Evolutionary conservation across 2,113 vertebrate genomes (phyloP), one percentile per base, ranked within the genome.

Genomic region (Microtus pennsylvanicus): DNA sequence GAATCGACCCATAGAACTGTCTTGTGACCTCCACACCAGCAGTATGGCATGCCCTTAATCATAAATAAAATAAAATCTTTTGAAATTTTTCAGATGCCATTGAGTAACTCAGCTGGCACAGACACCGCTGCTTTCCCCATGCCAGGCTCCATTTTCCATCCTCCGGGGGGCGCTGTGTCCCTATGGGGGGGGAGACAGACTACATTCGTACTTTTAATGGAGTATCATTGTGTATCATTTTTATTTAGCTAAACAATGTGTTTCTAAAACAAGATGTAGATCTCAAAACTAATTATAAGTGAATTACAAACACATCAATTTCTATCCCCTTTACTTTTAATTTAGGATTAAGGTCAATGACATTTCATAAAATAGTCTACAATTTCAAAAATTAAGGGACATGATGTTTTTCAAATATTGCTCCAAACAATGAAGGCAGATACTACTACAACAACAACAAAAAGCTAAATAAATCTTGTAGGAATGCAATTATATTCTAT

Each of bases 231-330:
- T n/a, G 82, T 45, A 70, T 76, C 55, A n/a, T 83, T 91, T 95
- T 90, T 93, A 95, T 90, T 82, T 83, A 90, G 83, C 61, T 81
- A 87, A 28, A 47, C 35, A 42, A 13, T 74, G 1, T 74, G 17
- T 91, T 91, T 96, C 90, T 78, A 94, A 96, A 93, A 65, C 69
- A 74, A 94, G 96, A 90, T 42, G 80, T 13, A 77, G 86, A 97
- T 50, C 7, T 52, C 38, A 96, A 26, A 21, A 82, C 67, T 92
- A 76, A 89, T 63, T 86, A 80, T 93, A 96, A 76, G 75, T 89
- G 96, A 93, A 69, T 91, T 91, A 83, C 33, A 80, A 72, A 78
- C 12, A 89, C 35, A 88, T 22, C 45, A 33, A 91, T 86, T 87
- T 92, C 14, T 87, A 76, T 87, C 76, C 96, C 13, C 47, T 96